These are phyloP conservation scores for Macquaria ambigua DNA, from an alignment of 2,113 vertebrate species.

Conservation along the genomic window DNA sequence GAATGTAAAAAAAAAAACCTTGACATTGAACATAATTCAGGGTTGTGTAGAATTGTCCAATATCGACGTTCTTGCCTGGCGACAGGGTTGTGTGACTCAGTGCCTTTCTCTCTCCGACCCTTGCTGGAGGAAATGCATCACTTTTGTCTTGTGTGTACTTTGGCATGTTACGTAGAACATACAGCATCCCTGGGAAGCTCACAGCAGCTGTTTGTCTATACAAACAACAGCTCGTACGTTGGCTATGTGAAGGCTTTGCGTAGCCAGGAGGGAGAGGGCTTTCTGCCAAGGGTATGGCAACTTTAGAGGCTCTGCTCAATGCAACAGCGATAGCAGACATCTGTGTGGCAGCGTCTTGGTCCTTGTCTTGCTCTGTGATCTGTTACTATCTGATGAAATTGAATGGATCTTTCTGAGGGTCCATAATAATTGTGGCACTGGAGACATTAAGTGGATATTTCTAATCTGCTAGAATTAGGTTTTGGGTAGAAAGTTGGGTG, in stretches of 20 bases:
- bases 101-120: not conserved
- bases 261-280: not conserved
- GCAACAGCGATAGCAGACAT: not conserved
- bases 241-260: conserved; percentile 3
- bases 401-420: not conserved
- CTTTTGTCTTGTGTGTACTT: conserved; percentile 30
- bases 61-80: not conserved
- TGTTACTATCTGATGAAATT: not conserved
- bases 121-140: conserved; percentile 12
- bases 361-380: not conserved
- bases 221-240: conserved; percentile 46
- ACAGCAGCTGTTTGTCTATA: conserved; percentile 52
- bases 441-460: not conserved
- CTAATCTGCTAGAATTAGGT: not conserved
- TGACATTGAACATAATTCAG: not conserved
- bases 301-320: conserved; percentile 18
- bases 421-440: not conserved
- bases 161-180: conserved; percentile 33
- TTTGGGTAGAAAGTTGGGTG: not conserved
- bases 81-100: not conserved
- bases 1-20: not conserved
- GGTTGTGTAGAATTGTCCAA: not conserved
- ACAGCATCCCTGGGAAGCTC: conserved; percentile 44
- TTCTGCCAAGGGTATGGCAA: conserved; percentile 23
- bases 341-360: not conserved